Evolutionary conservation across 2,888 invertebrate species (phyloP), one percentile per base, ranked within the genome.

Genomic region (Brenthis ino): DNA sequence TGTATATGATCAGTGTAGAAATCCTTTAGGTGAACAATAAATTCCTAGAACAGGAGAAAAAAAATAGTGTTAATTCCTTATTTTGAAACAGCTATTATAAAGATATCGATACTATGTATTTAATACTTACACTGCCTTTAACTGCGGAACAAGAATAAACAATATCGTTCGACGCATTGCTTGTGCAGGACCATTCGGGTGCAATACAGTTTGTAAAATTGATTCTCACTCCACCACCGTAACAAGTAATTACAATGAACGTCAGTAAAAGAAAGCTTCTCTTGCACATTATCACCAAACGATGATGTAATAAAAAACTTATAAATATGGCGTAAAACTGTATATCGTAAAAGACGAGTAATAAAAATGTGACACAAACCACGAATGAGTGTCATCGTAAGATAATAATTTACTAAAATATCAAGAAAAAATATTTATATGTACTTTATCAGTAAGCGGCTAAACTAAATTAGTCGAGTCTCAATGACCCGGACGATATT

Each of bases 1-100:
- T 83, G 87, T 73, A 91, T 88, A 28, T 87, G 82, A 47, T 87
- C 85, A 1, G 93, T 91, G 75, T 93, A 89, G 78, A 87, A 94
- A 75, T 93, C 93, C 80, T 93, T 93, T 2, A 94, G 79, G 69
- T 91, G 91, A 65, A 94, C 80, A 55, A 87, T 82, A 70, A 88
- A 85, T 65, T 94, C 93, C 94, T 94, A 85, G 69, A 93, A 94
- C 82, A 88, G 74, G 63, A 70, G 55, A 20, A 20, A 33, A 33
- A 37, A 53, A 65, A 14, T 63, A 57, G 1, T 6, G 8, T 43
- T 43, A 43, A 43, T 43, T 11, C 37, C 28, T 11, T 8, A 43
- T 43, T 43, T 11, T 1, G 11, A 43, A 43, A 20, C 20, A 11
- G 8, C 11, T 8, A 43, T 11, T 43, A 43, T 11, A 8, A 43